phyloP scores from a whole-genome alignment of 2,797 vertebrate species.

The Calcarius lapponicus region DNA sequence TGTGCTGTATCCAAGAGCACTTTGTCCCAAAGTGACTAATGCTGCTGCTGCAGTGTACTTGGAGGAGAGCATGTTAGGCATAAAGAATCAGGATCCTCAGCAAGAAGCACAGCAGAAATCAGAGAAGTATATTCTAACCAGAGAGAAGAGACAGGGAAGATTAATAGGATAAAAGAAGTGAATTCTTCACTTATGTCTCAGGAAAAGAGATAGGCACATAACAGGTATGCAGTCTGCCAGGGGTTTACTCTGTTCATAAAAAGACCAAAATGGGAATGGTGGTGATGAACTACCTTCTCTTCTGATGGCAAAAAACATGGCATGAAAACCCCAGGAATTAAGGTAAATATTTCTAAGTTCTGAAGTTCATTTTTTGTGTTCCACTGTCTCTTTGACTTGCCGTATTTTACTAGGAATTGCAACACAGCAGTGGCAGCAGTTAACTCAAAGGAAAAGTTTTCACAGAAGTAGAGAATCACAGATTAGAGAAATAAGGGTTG shows the following conservation, averaged over 20 bases:
- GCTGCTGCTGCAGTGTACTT: constrained; percentile 26
- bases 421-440: neutral
- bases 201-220: neutral
- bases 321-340: neutral
- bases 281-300: neutral
- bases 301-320: neutral
- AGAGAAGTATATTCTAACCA: constrained; percentile 26
- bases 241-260: neutral
- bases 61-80: constrained; percentile 26
- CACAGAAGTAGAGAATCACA: neutral
- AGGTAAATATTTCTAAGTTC: neutral
- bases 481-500: neutral
- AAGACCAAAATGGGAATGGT: neutral
- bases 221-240: neutral
- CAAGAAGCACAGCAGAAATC: constrained; percentile 27
- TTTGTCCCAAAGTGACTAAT: constrained; percentile 43
- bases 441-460: neutral
- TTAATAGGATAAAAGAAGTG: constrained; percentile 24
- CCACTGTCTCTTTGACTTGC: neutral
- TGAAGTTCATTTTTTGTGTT: neutral
- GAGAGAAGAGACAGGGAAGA: constrained; percentile 30
- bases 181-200: neutral
- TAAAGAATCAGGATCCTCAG: constrained; percentile 52
- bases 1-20: neutral
- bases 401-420: neutral